Evolutionary conservation across 2,888 invertebrate genomes (phyloP), one percentile per base, ranked within the genome.

Genomic region (Cryptus armator): DNA sequence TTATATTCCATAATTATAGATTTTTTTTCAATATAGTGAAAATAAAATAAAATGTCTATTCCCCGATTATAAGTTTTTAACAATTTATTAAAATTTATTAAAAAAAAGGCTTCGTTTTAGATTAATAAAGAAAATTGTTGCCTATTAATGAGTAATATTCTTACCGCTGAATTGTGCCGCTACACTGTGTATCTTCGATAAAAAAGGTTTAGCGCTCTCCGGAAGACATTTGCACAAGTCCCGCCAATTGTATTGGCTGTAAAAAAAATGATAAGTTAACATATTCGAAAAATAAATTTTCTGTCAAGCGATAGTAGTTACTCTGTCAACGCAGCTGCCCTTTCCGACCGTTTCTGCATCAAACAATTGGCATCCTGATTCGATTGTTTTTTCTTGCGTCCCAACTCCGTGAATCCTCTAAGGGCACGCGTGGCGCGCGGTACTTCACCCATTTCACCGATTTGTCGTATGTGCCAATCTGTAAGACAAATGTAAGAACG

Each of bases 391-490:
- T 92, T 88, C 29, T 91, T 91, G 2, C 94, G 93, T 77, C 94
- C 95, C 24, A 95, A 91, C 79, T 94, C 93, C 0, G 96, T 96
- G 89, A 96, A 96, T 14, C 95, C 96, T 84, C 97, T 94, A 1
- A 97, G 92, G 19, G 96, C 95, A 87, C 96, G 95, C 10, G 96
- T 96, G 71, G 97, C 94, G 72, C 96, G 95, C 84, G 97, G 97
- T 82, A 95, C 90, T 88, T 95, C 95, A 84, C 71, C 88, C 92
- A 93, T 93, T 77, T 81, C 88, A 64, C 86, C 79, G n/a, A 62
- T 74, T 10, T 29, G 12, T 5, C 12, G 16, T 24, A 24, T 24
- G 24, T 56, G 68, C 37, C 46, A 14, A 68, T 78, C 77, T 78
- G 46, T 9, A 16, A 1, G 24, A 32, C 10, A 46, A n/a, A 12